These are phyloP conservation scores for Polymixis lichenea DNA, from an alignment of 2,888 invertebrate genomes.

Conservation along the genomic window DNA sequence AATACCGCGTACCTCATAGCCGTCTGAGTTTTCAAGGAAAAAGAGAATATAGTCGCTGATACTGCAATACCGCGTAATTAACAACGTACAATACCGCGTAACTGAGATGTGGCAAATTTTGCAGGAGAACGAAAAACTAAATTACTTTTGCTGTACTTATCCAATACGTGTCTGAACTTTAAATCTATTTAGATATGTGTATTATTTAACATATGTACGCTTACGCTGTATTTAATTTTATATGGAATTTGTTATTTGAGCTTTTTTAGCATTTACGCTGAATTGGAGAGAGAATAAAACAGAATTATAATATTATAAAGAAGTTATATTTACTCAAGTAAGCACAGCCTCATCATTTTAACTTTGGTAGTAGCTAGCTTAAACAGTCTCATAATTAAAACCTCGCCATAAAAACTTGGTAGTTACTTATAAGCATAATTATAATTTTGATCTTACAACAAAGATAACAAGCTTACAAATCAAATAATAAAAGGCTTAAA, in stretches of 20 bases:
- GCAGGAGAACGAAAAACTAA: neutral
- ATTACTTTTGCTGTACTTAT: neutral
- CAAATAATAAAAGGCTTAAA: too few relatives aligned
- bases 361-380: neutral
- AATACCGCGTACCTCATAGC: neutral
- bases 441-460: neutral
- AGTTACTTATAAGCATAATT: neutral
- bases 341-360: neutral
- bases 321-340: neutral
- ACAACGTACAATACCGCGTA: too few relatives aligned
- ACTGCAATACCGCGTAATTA: too few relatives aligned
- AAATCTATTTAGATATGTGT: neutral
- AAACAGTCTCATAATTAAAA: too few relatives aligned
- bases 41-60: neutral
- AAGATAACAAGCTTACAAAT: neutral
- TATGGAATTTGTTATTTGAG: neutral
- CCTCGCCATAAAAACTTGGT: neutral
- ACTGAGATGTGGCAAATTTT: neutral
- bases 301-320: neutral
- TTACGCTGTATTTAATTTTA: neutral
- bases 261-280: neutral
- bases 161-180: constrained; percentile 1
- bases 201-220: neutral
- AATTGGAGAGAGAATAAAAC: neutral
- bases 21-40: neutral